These are phyloP conservation scores for Vireo altiloquus DNA, from an alignment of 2,113 vertebrate genomes.

Conservation along the genomic window DNA sequence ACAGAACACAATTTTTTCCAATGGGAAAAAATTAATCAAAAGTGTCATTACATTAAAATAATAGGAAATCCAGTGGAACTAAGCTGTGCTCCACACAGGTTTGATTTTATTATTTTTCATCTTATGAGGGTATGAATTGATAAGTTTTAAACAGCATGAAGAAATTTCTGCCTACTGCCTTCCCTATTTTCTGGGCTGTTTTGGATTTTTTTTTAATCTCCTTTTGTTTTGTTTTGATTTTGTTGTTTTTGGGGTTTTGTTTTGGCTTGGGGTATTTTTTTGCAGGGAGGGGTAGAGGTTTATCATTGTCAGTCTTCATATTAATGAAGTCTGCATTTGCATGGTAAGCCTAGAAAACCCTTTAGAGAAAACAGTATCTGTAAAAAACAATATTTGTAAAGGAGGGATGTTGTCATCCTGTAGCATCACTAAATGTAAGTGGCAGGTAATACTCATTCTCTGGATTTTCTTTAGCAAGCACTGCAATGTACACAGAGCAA, in stretches of 20 bases:
- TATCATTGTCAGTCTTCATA: neutral
- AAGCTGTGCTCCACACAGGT: neutral
- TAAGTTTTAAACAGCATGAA: neutral
- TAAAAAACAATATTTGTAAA: neutral
- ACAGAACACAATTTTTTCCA: neutral
- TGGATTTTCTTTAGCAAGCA: neutral
- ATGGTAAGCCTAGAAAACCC: neutral
- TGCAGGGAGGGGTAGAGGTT: accelerated
- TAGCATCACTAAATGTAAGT: neutral
- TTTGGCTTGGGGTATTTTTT: neutral
- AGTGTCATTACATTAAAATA: neutral
- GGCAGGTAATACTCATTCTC: neutral
- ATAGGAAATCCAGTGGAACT: neutral
- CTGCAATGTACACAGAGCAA: neutral
- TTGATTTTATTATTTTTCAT: neutral
- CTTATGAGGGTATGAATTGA: neutral
- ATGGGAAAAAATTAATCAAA: neutral
- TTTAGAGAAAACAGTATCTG: neutral
- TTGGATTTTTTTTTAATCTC: neutral
- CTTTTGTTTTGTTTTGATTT: neutral
- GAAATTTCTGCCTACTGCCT: neutral
- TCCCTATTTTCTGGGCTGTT: neutral
- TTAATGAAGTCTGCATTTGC: neutral
- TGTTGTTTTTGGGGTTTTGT: neutral
- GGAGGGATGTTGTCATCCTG: neutral